These are phyloP conservation scores for Hydrolagus colliei DNA, from an alignment of 2,797 vertebrate genomes.

Conservation along the genomic window DNA sequence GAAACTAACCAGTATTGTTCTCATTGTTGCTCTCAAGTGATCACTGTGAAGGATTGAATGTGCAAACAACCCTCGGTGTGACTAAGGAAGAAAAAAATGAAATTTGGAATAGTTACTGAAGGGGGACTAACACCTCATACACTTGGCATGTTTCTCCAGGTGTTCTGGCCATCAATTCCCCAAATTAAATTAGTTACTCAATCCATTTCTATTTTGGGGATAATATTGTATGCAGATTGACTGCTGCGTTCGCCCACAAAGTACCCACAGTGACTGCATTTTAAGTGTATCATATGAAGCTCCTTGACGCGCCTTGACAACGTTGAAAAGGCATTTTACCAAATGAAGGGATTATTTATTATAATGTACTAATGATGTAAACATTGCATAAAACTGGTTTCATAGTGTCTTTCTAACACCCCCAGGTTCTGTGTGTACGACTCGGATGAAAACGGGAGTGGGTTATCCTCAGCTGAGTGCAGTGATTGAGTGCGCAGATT, in stretches of 20 bases:
- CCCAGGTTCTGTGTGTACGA: conserved; percentile 93
- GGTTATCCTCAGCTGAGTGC: conserved; percentile 97
- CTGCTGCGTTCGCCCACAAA: background rate
- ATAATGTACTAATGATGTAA: background rate
- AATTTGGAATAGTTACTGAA: too few species aligned
- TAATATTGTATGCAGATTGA: background rate
- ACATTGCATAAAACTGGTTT: too few species aligned
- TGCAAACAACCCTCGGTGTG: too few species aligned
- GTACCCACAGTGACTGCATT: background rate
- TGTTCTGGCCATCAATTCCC: too few species aligned
- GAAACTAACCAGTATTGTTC: too few species aligned
- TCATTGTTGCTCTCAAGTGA: too few species aligned
- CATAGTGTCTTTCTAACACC: background rate
- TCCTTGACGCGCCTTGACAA: background rate
- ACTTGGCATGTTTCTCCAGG: too few species aligned
- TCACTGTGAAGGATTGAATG: too few species aligned
- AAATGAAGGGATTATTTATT: background rate
- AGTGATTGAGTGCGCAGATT: conserved; percentile 94
- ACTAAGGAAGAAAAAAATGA: too few species aligned
- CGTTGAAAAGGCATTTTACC: background rate
- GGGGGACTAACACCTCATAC: too few species aligned
- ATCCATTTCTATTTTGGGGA: too few species aligned
- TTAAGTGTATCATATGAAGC: background rate
- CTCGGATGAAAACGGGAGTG: conserved; percentile 93
- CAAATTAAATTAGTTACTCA: too few species aligned